Evolutionary conservation across 1,140 invertebrate species (phyloP).

Genomic region (Panagrolaimus sp.): DNA sequence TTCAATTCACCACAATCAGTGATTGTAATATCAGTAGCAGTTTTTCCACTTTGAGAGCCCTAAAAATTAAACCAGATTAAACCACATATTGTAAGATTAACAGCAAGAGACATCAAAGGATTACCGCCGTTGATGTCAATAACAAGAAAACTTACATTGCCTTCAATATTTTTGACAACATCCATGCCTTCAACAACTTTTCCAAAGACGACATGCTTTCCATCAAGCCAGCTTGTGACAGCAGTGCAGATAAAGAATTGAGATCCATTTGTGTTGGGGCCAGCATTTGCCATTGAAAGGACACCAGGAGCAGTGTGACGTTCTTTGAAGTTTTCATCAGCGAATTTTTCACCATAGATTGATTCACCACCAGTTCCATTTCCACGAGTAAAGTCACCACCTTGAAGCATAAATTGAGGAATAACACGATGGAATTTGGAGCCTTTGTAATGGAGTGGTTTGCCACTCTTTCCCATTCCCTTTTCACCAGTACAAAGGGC

Average conservation of each 20-base stretch:
- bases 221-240: constrained; percentile 68
- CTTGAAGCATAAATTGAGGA: constrained; percentile 90
- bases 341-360: constrained; percentile 88
- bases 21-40: constrained; percentile 9
- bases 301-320: constrained; percentile 85
- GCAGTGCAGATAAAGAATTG: constrained; percentile 95
- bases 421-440: constrained; percentile 74
- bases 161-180: no score
- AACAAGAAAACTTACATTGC: no score
- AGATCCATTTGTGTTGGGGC: constrained; percentile 88
- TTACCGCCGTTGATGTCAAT: no score
- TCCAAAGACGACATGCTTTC: constrained; percentile 68
- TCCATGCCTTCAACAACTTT: constrained; percentile 82
- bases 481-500: constrained; percentile 64
- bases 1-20: constrained; percentile 24
- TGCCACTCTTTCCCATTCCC: constrained; percentile 61
- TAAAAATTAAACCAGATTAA: no score
- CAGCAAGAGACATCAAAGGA: no score
- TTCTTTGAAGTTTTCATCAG: constrained; percentile 87
- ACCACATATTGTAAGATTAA: no score
- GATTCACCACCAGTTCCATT: constrained; percentile 93
- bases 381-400: constrained; percentile 80
- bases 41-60: constrained; percentile 28
- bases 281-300: constrained; percentile 89
- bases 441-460: constrained; percentile 62